These are phyloP conservation scores for Onchidella celtica DNA, from an alignment of 2,888 invertebrate genomes.

Conservation along the genomic window DNA sequence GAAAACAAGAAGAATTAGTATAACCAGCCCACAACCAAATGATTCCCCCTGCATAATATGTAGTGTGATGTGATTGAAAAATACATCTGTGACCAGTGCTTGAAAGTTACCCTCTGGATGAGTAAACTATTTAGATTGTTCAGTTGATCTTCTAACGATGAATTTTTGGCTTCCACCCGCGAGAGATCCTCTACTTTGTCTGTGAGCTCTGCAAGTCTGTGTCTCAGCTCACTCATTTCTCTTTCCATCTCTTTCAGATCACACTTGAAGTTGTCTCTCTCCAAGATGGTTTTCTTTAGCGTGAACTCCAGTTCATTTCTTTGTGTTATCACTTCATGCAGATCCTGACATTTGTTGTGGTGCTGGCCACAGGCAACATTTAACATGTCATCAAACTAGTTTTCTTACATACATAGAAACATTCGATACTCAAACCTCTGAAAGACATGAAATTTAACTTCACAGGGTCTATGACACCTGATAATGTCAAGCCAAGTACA, in stretches of 20 bases:
- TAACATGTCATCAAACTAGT: too few species aligned
- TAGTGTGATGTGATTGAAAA: too few species aligned
- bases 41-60: too few species aligned
- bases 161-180: conserved; percentile 59
- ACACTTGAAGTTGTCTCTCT: conserved; percentile 46
- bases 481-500: too few species aligned
- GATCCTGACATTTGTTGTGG: conserved; percentile 45
- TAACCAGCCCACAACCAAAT: too few species aligned
- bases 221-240: conserved; percentile 58
- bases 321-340: conserved; percentile 55
- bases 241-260: conserved; percentile 55
- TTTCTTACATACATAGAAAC: too few species aligned
- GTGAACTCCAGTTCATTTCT: conserved; percentile 60
- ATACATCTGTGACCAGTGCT: not conserved
- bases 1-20: too few species aligned
- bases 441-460: too few species aligned
- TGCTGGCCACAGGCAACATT: conserved; percentile 2
- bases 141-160: conserved; percentile 60
- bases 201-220: conserved; percentile 55
- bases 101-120: conserved; percentile 65
- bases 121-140: conserved; percentile 60
- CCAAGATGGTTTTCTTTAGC: conserved; percentile 47
- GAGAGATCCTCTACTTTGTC: conserved; percentile 53
- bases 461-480: too few species aligned
- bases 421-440: too few species aligned